Evolutionary conservation across 2,888 invertebrate species (phyloP).

Genomic region (Palloptera scutellata): DNA sequence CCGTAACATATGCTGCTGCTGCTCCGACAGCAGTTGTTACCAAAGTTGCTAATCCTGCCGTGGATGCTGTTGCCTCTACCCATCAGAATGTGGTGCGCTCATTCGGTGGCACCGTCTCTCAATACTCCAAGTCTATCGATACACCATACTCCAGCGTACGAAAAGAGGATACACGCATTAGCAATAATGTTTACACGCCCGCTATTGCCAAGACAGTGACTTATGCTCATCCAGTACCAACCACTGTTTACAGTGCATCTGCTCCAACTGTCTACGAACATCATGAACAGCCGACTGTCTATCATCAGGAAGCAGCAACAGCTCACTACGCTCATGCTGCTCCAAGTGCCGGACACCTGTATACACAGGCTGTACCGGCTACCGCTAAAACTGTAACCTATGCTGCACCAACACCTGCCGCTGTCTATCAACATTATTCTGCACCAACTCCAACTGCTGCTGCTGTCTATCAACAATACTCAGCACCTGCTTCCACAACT

Average conservation of each 20-base stretch:
- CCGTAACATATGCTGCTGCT: constrained; percentile 48
- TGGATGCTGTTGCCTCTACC: constrained; percentile 62
- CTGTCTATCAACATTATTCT: no score
- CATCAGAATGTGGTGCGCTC: constrained; percentile 70
- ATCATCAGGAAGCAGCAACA: constrained; percentile 38
- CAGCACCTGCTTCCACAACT: constrained; percentile 45
- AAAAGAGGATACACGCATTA: constrained; percentile 68
- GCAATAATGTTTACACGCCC: constrained; percentile 66
- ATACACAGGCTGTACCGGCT: constrained; percentile 39
- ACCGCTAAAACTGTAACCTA: constrained; percentile 23
- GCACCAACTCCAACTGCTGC: constrained; percentile 43
- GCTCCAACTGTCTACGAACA: constrained; percentile 32
- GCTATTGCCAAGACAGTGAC: constrained; percentile 50
- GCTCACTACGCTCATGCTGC: constrained; percentile 41
- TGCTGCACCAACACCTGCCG: constrained; percentile 24
- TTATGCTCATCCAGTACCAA: constrained; percentile 51
- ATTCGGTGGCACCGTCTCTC: constrained; percentile 67
- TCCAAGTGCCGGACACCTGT: constrained; percentile 33
- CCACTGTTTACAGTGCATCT: constrained; percentile 42
- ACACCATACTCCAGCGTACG: constrained; percentile 71
- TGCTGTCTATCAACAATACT: constrained; percentile 18
- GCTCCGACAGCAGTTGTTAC: constrained; percentile 42
- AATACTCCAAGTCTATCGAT: constrained; percentile 69
- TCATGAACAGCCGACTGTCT: constrained; percentile 38
- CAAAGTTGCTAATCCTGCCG: constrained; percentile 56